Evolutionary conservation across 2,888 invertebrate genomes (phyloP).

Genomic region (Apodemia duryi): DNA sequence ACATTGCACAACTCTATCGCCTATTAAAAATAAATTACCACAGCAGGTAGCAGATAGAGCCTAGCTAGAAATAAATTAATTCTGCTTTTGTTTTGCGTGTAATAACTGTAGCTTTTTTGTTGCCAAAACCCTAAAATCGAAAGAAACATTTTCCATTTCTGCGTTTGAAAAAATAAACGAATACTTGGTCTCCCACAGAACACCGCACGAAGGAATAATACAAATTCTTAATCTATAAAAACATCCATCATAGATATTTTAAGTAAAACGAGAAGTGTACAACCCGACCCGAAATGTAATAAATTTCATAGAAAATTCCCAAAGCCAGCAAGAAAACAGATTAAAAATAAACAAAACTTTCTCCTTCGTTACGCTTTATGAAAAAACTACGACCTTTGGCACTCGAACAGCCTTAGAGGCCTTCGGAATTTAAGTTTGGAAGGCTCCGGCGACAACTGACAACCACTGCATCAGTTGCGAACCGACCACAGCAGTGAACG

Average conservation of each 20-base stretch:
- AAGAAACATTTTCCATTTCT: no score
- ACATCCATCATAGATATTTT: not conserved
- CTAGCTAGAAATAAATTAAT: no score
- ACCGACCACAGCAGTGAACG: slow-evolving; percentile 51
- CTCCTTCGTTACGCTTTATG: slow-evolving; percentile 32
- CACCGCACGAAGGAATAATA: no score
- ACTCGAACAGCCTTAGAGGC: slow-evolving; percentile 59
- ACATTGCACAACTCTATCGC: no score
- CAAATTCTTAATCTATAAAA: not conserved
- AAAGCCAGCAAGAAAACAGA: slow-evolving; percentile 23
- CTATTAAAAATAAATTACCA: no score
- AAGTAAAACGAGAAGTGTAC: not conserved
- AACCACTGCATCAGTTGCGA: slow-evolving; percentile 56
- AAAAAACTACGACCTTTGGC: slow-evolving; percentile 63
- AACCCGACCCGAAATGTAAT: not conserved
- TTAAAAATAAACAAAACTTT: slow-evolving; percentile 36
- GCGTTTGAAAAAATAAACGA: no score
- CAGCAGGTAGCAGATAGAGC: no score
- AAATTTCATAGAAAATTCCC: slow-evolving; percentile 15
- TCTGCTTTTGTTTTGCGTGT: no score
- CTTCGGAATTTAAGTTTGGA: slow-evolving; percentile 57
- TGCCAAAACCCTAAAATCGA: no score
- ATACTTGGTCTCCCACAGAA: no score
- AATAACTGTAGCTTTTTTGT: no score
- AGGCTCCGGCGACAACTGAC: slow-evolving; percentile 41